These are phyloP conservation scores for Turnix velox DNA, from an alignment of 2,113 vertebrate species.

Conservation along the genomic window DNA sequence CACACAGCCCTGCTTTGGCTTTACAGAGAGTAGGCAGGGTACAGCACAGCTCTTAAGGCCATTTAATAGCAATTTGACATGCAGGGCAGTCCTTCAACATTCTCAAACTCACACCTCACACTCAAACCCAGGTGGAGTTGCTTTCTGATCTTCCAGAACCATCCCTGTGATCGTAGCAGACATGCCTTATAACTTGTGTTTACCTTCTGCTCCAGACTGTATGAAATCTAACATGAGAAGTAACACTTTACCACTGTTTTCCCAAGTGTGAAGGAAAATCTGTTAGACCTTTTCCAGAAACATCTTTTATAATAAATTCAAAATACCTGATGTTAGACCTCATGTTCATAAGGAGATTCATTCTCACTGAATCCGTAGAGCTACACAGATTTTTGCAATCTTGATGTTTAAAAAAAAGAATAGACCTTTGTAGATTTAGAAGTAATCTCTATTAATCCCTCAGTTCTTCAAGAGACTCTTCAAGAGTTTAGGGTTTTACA, in stretches of 20 bases:
- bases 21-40: neutral
- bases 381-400: neutral
- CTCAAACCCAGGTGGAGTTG: too few relatives aligned
- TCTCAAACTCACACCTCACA: fast-evolving
- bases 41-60: neutral
- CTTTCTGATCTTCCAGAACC: neutral
- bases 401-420: neutral
- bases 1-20: neutral
- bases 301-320: neutral
- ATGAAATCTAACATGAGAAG: neutral
- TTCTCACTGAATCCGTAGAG: neutral
- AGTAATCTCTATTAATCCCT: neutral
- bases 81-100: neutral
- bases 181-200: neutral
- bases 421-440: neutral
- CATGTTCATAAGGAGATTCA: neutral
- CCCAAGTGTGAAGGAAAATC: neutral
- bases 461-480: neutral
- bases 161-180: neutral
- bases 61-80: neutral
- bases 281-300: neutral
- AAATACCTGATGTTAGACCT: neutral
- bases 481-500: neutral
- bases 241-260: neutral
- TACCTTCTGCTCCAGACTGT: neutral